Percentiles rank a stretch among this genome's conserved stretches.
Conservation (phyloP, 2,797 vertebrate genomes). For the Sternotherus odoratus region DNA sequence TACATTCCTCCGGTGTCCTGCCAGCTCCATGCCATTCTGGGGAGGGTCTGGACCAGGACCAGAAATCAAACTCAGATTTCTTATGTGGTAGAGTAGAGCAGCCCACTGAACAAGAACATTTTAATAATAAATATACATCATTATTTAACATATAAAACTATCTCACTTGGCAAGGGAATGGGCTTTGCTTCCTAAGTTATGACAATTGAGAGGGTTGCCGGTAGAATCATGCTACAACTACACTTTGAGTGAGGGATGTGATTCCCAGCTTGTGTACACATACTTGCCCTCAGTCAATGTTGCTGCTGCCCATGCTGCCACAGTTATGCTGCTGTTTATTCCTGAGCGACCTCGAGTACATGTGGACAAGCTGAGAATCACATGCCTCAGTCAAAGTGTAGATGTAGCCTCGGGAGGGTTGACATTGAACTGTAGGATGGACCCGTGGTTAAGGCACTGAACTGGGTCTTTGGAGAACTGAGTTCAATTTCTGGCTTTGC, state of each 20-base stretch:
- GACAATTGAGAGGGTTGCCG: slow-evolving; percentile 37
- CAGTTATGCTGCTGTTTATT: neutral
- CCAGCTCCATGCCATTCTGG: neutral
- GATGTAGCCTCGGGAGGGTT: neutral
- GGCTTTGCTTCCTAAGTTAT: slow-evolving; percentile 49
- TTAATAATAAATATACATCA: slow-evolving; percentile 56
- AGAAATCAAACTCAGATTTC: slow-evolving; percentile 11
- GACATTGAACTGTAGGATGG: slow-evolving; percentile 16
- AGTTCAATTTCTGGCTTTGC: neutral
- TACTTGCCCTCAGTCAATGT: neutral
- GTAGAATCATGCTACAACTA: neutral
- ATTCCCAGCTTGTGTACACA: neutral
- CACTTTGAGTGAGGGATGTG: neutral
- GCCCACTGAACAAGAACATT: slow-evolving; percentile 52
- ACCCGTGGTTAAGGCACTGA: slow-evolving; percentile 21
- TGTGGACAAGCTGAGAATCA: neutral
- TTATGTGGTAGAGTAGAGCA: slow-evolving; percentile 42
- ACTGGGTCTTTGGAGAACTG: neutral
- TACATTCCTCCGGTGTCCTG: neutral
- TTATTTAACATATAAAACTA: slow-evolving; percentile 59
- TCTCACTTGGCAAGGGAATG: slow-evolving; percentile 41
- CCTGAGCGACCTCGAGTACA: neutral
- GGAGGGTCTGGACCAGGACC: neutral
- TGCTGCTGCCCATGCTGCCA: neutral
- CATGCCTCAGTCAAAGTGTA: neutral